These are phyloP conservation scores for Lysandra coridon DNA, from an alignment of 2,888 invertebrate genomes.

Conservation along the genomic window DNA sequence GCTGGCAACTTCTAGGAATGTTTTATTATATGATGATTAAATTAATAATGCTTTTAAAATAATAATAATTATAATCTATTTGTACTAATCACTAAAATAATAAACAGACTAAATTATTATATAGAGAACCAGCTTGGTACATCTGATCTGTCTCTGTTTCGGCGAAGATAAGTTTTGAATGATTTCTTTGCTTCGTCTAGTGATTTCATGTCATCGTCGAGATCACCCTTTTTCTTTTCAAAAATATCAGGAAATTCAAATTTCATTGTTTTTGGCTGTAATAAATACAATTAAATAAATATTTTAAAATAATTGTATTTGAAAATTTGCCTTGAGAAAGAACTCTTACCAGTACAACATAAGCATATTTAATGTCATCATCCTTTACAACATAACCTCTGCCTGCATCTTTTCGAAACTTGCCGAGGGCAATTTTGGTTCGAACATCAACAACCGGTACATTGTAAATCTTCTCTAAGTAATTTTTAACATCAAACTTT, in stretches of 20 bases:
- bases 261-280: slow-evolving; percentile 84
- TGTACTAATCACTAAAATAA: slow-evolving; percentile 10
- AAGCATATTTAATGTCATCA: slow-evolving; percentile 90
- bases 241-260: slow-evolving; percentile 91
- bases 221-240: slow-evolving; percentile 72
- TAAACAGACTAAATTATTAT: slow-evolving; percentile 53
- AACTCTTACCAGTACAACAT: slow-evolving; percentile 85
- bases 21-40: not conserved
- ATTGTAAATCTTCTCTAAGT: slow-evolving; percentile 97
- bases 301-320: not conserved
- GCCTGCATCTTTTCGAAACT: slow-evolving; percentile 80
- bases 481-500: slow-evolving; percentile 92
- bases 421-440: slow-evolving; percentile 87
- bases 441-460: slow-evolving; percentile 88
- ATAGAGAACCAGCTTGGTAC: slow-evolving; percentile 90
- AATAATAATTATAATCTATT: slow-evolving; percentile 1
- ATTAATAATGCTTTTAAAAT: not conserved
- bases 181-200: slow-evolving; percentile 82
- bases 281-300: slow-evolving; percentile 21
- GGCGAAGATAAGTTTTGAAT: slow-evolving; percentile 80
- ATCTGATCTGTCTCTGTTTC: slow-evolving; percentile 85
- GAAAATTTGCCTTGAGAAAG: slow-evolving; percentile 10
- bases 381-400: slow-evolving; percentile 88
- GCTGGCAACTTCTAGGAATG: not conserved
- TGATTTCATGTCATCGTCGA: slow-evolving; percentile 81